These are phyloP conservation scores for Oxystoma pomonae DNA, from an alignment of 2,888 invertebrate genomes.

Conservation along the genomic window DNA sequence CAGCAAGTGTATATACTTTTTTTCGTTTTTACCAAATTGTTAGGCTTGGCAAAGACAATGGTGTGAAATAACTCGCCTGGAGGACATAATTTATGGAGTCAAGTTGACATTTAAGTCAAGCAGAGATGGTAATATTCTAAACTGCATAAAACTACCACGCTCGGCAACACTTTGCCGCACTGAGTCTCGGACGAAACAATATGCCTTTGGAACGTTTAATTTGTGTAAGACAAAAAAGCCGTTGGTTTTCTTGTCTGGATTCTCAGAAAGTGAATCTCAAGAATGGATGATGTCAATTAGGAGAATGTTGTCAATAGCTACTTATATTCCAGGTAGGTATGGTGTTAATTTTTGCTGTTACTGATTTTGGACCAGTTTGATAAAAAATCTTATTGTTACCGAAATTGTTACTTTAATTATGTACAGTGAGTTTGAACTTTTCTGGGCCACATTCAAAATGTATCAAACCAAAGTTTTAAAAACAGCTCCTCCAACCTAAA, in stretches of 20 bases:
- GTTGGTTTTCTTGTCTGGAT: conserved; percentile 60
- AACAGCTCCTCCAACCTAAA: too few species aligned
- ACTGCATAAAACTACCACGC: conserved; percentile 54
- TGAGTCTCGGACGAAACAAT: conserved; percentile 62
- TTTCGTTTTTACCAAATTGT: too few species aligned
- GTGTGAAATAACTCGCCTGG: conserved; percentile 58
- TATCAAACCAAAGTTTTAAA: too few species aligned
- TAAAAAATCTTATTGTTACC: too few species aligned
- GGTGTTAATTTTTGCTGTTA: neutral
- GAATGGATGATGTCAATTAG: conserved; percentile 65
- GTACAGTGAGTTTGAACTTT: too few species aligned
- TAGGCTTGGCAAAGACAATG: conserved; percentile 65
- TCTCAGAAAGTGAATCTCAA: conserved; percentile 61
- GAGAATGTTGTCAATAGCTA: conserved; percentile 49
- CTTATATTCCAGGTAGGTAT: conserved; percentile 42
- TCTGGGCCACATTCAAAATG: too few species aligned
- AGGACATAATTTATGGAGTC: conserved; percentile 52
- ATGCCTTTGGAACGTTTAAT: conserved; percentile 66
- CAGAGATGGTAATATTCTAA: conserved; percentile 41
- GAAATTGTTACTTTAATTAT: too few species aligned
- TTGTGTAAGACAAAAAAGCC: conserved; percentile 56
- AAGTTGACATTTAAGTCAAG: conserved; percentile 56
- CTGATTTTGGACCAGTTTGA: too few species aligned
- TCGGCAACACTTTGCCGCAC: conserved; percentile 60
- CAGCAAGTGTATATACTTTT: too few species aligned